Evolutionary conservation across 2,888 invertebrate species (phyloP).

Genomic region (Acheta domesticus): DNA sequence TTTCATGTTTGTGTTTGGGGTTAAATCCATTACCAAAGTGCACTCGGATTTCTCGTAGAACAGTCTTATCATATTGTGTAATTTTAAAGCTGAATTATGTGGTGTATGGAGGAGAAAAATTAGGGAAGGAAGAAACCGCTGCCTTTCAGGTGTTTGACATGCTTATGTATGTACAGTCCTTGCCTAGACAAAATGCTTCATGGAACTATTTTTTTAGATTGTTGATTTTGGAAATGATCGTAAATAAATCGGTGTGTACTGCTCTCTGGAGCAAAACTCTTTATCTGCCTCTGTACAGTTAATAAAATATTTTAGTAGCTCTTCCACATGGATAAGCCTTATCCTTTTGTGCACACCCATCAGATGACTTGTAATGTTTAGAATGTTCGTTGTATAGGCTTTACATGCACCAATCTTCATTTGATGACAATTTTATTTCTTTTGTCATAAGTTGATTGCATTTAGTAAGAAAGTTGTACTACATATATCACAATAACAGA

Average conservation of each 20-base stretch:
- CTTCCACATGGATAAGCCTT: not conserved
- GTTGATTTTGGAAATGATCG: not conserved
- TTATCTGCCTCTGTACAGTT: not conserved
- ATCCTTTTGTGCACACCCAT: not conserved
- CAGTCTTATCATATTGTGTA: not conserved
- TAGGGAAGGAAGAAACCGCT: slow-evolving; percentile 1
- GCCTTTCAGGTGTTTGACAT: not conserved
- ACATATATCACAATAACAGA: slow-evolving; percentile 8
- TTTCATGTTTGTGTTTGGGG: not conserved
- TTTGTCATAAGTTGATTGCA: slow-evolving; percentile 2
- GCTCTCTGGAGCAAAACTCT: not conserved
- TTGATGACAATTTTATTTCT: not conserved
- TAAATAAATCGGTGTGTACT: not conserved
- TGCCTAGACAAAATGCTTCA: not conserved
- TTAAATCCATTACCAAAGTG: not conserved
- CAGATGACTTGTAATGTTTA: not conserved
- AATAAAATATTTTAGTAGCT: not conserved
- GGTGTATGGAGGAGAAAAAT: not conserved
- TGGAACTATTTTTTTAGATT: not conserved
- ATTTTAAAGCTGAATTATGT: slow-evolving; percentile 3
- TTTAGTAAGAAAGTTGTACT: not conserved
- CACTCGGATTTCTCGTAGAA: not conserved
- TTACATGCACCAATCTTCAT: not conserved
- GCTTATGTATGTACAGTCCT: slow-evolving; percentile 10
- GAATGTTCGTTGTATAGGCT: slow-evolving; percentile 7